Evolutionary conservation across 2,888 invertebrate genomes (phyloP), one percentile per base, ranked within the genome.

Genomic region (Danaus chrysippus): DNA sequence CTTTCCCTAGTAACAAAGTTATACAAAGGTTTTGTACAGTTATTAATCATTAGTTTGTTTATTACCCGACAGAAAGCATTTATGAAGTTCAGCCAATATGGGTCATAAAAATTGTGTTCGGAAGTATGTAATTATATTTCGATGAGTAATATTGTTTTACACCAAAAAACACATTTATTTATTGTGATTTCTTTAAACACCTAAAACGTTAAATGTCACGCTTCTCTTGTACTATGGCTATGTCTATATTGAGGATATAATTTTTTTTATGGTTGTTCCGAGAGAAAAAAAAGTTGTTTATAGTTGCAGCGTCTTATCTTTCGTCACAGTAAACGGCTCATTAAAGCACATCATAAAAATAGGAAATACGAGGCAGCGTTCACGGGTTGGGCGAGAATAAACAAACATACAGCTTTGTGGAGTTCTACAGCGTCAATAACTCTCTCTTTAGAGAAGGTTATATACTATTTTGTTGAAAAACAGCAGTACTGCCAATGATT

Each of bases 261-360:
- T 11, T 11, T 17, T 17, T 49, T 11, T 49, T 49, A 17, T 49
- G 17, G 15, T 17, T 49, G 49, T 49, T 49, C 49, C 49, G 17
- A 49, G 17, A n/a, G 17, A 15, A 58, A 15, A 19, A 52, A 19
- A 49, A 56, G 42, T 10, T n/a, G 42, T 62, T 56, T 62, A 62
- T 60, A 44, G 43, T 34, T 58, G 44, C 54, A 44, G 54, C 43
- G 19, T 42, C 71, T 76, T 77, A 81, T 79, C 81, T 74, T 69
- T 76, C 79, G 78, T 78, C 81, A 76, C 79, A 76, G 78, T 76
- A 76, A 77, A 85, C 83, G 83, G 77, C 72, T 84, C 87, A 82
- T 87, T 88, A 86, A 88, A 85, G 79, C 75, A 76, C 73, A 72
- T 77, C 82, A 78, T 83, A 78, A 80, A 82, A 79, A 80, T 76